A percentile compares a stretch with the other conserved stretches of the same genome.
Evolutionary conservation across 2,113 vertebrate genomes (phyloP).

Genomic region (Ictidomys tridecemlineatus): DNA sequence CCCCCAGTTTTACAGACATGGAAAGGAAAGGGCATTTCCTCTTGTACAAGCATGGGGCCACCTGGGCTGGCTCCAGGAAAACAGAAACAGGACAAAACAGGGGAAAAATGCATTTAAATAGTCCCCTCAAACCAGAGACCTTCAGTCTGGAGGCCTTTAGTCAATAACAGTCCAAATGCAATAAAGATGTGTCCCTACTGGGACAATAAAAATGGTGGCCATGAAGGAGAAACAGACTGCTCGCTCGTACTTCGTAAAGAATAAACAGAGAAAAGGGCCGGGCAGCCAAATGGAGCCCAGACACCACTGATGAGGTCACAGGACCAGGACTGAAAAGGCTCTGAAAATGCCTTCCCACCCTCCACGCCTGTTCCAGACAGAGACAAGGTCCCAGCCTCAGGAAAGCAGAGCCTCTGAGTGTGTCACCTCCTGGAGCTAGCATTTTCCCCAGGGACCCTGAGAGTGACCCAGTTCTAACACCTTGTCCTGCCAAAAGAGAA

Average conservation of each 20-base stretch:
- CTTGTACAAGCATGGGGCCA: not conserved
- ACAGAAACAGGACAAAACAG: slow-evolving; percentile 48
- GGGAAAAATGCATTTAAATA: not conserved
- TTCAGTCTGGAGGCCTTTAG: slow-evolving; percentile 50
- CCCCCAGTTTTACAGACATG: not conserved
- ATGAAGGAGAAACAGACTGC: slow-evolving; percentile 76
- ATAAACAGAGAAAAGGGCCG: slow-evolving; percentile 1
- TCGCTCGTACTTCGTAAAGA: slow-evolving; percentile 30
- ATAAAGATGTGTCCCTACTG: slow-evolving; percentile 25
- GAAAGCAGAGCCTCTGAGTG: not conserved
- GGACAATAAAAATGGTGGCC: slow-evolving; percentile 71
- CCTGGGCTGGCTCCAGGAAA: slow-evolving; percentile 44
- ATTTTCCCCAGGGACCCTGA: not conserved
- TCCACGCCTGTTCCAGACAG: not conserved
- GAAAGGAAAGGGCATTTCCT: not conserved
- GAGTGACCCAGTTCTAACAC: not conserved
- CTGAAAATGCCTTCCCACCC: not conserved
- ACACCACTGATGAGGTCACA: not conserved
- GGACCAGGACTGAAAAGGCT: not conserved
- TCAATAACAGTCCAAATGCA: not conserved
- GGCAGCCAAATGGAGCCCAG: not conserved
- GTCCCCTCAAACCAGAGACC: not conserved
- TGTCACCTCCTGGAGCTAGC: not conserved
- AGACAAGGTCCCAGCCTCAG: not conserved
- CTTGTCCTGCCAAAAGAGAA: not conserved